Evolutionary conservation across 2,888 invertebrate genomes (phyloP).

Genomic region (Cantharis rustica): DNA sequence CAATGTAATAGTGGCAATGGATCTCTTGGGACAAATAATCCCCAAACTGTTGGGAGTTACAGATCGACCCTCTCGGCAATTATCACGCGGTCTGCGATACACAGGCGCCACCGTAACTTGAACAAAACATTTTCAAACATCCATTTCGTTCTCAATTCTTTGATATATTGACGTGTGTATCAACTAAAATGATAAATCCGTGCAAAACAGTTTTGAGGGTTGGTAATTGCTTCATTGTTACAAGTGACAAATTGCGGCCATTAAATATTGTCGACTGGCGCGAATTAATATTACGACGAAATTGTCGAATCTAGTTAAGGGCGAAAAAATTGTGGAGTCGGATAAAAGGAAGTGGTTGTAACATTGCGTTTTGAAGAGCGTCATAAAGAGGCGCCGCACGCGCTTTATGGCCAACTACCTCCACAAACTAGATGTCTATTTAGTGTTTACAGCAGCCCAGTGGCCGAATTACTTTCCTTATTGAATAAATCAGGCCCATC

Average conservation of each 20-base stretch:
- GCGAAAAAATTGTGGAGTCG: background rate
- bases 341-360: conserved; percentile 4
- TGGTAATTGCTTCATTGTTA: conserved; percentile 35
- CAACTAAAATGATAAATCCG: conserved; percentile 15
- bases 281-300: background rate
- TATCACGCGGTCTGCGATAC: conserved; percentile 45
- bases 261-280: conserved; percentile 28
- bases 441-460: conserved; percentile 52
- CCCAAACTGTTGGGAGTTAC: conserved; percentile 50
- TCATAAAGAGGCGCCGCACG: conserved; percentile 51
- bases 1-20: conserved; percentile 56
- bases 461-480: conserved; percentile 50
- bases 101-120: conserved; percentile 36
- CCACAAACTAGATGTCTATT: conserved; percentile 52
- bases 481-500: conserved; percentile 46
- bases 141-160: conserved; percentile 30
- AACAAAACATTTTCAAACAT: conserved; percentile 33
- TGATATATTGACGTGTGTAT: conserved; percentile 12
- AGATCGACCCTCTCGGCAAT: conserved; percentile 49
- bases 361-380: conserved; percentile 37
- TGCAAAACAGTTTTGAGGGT: conserved; percentile 1
- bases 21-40: conserved; percentile 54
- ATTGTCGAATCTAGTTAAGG: background rate
- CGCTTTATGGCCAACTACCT: conserved; percentile 53
- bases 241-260: conserved; percentile 36